Evolutionary conservation across 2,113 vertebrate genomes (phyloP).

Genomic region (Chelonoidis abingdonii): DNA sequence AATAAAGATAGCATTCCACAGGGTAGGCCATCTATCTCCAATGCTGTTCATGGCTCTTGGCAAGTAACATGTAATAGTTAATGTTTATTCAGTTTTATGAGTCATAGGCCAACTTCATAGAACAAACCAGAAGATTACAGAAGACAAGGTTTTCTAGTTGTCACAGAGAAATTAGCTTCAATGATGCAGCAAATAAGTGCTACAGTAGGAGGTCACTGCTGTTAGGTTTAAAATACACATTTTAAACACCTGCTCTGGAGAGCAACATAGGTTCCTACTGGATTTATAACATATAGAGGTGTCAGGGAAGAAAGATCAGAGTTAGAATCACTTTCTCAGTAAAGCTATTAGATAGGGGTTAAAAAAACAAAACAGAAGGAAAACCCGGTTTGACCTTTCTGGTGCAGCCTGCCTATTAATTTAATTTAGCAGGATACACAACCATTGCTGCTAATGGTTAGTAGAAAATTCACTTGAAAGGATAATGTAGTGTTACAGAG

Average conservation of each 20-base stretch:
- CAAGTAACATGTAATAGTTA: not conserved
- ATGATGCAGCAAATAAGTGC: conserved; percentile 74
- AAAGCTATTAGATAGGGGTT: conserved; percentile 79
- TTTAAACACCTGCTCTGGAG: conserved; percentile 11
- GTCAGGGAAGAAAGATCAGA: conserved; percentile 58
- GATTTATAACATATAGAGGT: not conserved
- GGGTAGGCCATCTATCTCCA: not conserved
- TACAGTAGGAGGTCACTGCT: conserved; percentile 69
- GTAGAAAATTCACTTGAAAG: conserved; percentile 50
- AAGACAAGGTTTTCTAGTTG: not conserved
- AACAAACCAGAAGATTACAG: not conserved
- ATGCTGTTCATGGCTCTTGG: not conserved
- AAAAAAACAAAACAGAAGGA: not conserved
- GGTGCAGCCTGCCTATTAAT: conserved; percentile 65
- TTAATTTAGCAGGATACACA: conserved; percentile 73
- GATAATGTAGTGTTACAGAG: conserved; percentile 19
- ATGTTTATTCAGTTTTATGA: not conserved
- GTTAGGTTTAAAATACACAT: conserved; percentile 39
- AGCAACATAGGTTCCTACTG: conserved; percentile 23
- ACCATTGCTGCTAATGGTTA: conserved; percentile 39
- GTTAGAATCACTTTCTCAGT: conserved; percentile 70
- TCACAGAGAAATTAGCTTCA: conserved; percentile 77
- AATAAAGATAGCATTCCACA: not conserved
- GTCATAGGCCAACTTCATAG: not conserved
- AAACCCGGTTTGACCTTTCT: conserved; percentile 64